Conservation (phyloP, 2,113 vertebrate genomes). For the Thamnaconus septentrionalis region DNA sequence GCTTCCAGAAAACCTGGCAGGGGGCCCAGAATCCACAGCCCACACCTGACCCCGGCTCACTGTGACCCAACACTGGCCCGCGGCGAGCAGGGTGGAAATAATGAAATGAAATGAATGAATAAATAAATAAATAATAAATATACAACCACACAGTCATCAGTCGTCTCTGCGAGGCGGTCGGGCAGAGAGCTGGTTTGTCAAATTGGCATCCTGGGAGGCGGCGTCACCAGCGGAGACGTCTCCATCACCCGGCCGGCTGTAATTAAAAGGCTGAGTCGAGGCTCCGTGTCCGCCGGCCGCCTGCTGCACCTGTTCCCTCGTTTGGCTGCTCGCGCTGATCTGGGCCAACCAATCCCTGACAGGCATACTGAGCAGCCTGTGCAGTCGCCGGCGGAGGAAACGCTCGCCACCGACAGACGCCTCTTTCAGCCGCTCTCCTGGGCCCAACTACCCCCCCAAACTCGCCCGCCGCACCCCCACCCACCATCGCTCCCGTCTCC, state of each 20-base stretch:
- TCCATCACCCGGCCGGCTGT: conserved; percentile 50
- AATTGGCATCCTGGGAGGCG: conserved; percentile 45
- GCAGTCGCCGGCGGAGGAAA: conserved; percentile 57
- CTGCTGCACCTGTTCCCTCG: conserved; percentile 64
- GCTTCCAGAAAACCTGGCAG: no score
- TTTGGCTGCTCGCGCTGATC: conserved; percentile 48
- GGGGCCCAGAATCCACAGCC: no score
- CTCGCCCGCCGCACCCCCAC: conserved; percentile 4
- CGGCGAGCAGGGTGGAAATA: no score
- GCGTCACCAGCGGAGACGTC: conserved; percentile 47
- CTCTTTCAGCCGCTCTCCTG: conserved; percentile 52
- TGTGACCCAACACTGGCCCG: not conserved
- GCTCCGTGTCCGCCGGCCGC: conserved; percentile 46
- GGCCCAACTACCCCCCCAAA: conserved; percentile 3
- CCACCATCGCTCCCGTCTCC: conserved; percentile 16
- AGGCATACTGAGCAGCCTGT: conserved; percentile 66
- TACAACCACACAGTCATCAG: not conserved
- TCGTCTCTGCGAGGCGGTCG: not conserved
- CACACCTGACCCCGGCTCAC: not conserved
- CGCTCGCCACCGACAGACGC: conserved; percentile 62
- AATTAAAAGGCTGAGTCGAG: conserved; percentile 59
- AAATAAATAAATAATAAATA: not conserved
- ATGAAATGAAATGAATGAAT: no score
- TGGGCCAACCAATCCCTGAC: conserved; percentile 55
- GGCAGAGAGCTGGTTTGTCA: conserved; percentile 15